Evolutionary conservation across 2,797 vertebrate species (phyloP).

Genomic region (Gila robusta): DNA sequence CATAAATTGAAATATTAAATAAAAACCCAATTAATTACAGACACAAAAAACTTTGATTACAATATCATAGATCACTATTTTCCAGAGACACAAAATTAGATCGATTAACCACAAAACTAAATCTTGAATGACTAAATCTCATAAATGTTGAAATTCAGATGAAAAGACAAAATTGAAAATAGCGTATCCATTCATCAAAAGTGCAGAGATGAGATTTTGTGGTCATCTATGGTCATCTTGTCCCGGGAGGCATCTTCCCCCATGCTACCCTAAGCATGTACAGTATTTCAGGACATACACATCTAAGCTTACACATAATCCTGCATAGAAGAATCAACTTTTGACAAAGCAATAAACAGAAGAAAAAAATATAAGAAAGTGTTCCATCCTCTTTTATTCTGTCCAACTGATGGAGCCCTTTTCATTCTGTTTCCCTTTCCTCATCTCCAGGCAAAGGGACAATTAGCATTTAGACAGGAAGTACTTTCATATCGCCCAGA

Average conservation of each 20-base stretch:
- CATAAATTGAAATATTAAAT: too few relatives aligned
- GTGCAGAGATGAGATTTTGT: too few relatives aligned
- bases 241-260: neutral
- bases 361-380: constrained; percentile 6
- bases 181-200: too few relatives aligned
- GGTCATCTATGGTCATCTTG: too few relatives aligned
- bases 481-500: constrained; percentile 39
- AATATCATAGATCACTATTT: too few relatives aligned
- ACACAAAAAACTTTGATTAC: too few relatives aligned
- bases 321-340: neutral
- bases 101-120: too few relatives aligned
- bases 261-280: neutral
- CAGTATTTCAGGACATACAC: neutral
- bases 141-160: too few relatives aligned
- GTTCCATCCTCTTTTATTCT: constrained; percentile 37
- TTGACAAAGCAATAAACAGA: neutral
- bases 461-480: constrained; percentile 67
- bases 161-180: too few relatives aligned
- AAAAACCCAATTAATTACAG: too few relatives aligned
- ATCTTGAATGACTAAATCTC: too few relatives aligned
- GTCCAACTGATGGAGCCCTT: neutral
- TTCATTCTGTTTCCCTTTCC: constrained; percentile 28
- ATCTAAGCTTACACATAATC: neutral
- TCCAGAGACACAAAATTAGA: too few relatives aligned
- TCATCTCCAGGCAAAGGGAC: constrained; percentile 40